These are phyloP conservation scores for Alcedo atthis DNA, from an alignment of 2,797 vertebrate genomes.

Conservation along the genomic window DNA sequence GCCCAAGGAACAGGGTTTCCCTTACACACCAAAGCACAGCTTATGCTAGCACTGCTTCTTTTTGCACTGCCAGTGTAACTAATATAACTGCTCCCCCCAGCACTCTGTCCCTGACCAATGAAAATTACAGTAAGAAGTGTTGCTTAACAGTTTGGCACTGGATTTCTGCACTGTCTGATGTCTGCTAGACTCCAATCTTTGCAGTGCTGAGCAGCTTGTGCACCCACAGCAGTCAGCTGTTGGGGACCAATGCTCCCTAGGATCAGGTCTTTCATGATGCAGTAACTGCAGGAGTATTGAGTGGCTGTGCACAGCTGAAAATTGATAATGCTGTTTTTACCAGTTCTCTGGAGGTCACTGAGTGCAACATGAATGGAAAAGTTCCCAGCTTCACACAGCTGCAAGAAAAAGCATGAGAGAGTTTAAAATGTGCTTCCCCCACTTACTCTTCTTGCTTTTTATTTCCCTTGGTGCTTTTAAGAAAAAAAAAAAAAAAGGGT, in stretches of 20 bases:
- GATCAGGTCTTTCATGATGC: background rate
- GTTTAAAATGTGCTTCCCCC: slow-evolving; percentile 1
- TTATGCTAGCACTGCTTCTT: background rate
- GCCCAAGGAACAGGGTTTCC: background rate
- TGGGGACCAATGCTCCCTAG: background rate
- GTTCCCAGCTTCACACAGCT: slow-evolving; percentile 91
- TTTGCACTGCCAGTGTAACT: background rate
- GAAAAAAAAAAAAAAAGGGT: background rate
- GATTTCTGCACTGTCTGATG: background rate
- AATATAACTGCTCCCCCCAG: background rate
- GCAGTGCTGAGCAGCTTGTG: background rate
- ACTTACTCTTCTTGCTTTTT: background rate
- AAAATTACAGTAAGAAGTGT: background rate
- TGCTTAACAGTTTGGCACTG: background rate
- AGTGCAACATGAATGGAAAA: slow-evolving; percentile 89
- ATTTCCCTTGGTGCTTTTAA: background rate
- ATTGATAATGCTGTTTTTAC: slow-evolving; percentile 72
- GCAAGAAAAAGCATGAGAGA: slow-evolving; percentile 48
- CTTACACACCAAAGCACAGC: background rate
- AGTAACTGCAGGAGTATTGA: background rate
- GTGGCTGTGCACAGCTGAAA: background rate
- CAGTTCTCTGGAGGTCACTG: slow-evolving; percentile 81
- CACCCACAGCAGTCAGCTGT: background rate
- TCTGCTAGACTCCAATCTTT: background rate
- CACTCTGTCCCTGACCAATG: background rate